Percentiles rank a stretch among this genome's conserved stretches.
These are phyloP conservation scores for Ormyrus pomaceus DNA, from an alignment of 2,888 invertebrate genomes.

Conservation along the genomic window DNA sequence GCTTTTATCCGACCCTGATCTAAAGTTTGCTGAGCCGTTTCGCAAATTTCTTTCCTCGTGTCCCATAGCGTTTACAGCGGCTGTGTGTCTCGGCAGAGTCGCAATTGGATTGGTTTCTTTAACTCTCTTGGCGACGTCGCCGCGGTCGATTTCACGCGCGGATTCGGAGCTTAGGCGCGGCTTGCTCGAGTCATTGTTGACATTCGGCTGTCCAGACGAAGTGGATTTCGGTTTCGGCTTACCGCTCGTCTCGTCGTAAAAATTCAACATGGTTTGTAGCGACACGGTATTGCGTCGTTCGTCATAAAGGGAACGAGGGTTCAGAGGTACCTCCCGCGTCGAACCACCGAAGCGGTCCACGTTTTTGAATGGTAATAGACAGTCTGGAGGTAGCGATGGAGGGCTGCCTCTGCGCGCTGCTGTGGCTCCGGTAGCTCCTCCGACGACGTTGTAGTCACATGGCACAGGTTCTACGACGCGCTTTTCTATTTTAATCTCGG, in stretches of 20 bases:
- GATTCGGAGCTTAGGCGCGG: constrained; percentile 73
- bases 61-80: constrained; percentile 49
- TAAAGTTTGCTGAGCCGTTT: constrained; percentile 66
- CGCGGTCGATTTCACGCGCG: constrained; percentile 68
- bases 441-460: constrained; percentile 57
- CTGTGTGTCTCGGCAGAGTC: constrained; percentile 69
- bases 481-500: constrained; percentile 71
- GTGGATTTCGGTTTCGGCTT: constrained; percentile 20
- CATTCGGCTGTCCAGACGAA: constrained; percentile 35
- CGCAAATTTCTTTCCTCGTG: constrained; percentile 22
- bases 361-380: constrained; percentile 56
- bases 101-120: constrained; percentile 71
- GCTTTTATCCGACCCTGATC: constrained; percentile 62
- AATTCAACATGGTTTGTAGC: constrained; percentile 70
- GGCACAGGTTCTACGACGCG: constrained; percentile 64
- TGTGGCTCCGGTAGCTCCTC: background rate
- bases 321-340: constrained; percentile 71
- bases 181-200: constrained; percentile 61
- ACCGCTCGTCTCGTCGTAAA: constrained; percentile 62
- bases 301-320: constrained; percentile 70
- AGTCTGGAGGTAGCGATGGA: constrained; percentile 42
- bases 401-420: constrained; percentile 47
- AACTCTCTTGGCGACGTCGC: constrained; percentile 61
- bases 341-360: constrained; percentile 63
- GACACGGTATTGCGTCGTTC: constrained; percentile 71